Evolutionary conservation across 2,113 vertebrate genomes (phyloP), one percentile per base, ranked within the genome.

Genomic region (Phocoena sinus): DNA sequence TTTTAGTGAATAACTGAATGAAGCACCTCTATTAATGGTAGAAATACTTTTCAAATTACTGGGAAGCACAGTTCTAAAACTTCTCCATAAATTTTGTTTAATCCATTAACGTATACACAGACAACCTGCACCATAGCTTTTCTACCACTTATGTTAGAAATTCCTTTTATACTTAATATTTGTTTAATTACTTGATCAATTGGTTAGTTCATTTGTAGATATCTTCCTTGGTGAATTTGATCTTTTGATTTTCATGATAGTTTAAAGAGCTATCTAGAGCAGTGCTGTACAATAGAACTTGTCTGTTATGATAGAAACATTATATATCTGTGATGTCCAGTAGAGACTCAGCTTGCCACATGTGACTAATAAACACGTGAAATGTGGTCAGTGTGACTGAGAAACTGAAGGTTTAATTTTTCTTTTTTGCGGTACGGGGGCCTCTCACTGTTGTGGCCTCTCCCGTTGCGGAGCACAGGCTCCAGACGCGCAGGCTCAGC

Each of bases 41-140:
- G 62, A 82, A 79, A 86, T 94, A 87, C 3, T 80, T 95, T 94
- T 81, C 63, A 95, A 77, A 81, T 74, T 97, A 8, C 33, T 92
- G 31, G 47, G 47, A 80, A 96, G 89, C 79, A 41, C 20, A 92
- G 11, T 88, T 97, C 28, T 97, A 71, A 94, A 92, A 58, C 93
- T 82, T 96, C 53, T 65, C 56, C n/a, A 14, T 91, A 76, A 58
- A 38, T 76, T 92, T 81, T 89, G 9, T 92, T 94, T 95, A 94
- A 68, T 89, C 38, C n/a, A 56, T 74, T 95, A 53, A 77, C 70
- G 31, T 88, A 25, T 80, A 41, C 15, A 53, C 33, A 65, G 10
- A 50, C 68, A 79, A 88, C 44, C 67, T 88, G 33, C 44, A 82
- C 62, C n/a, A 70, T 58, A 88, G 28, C 20, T 81, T 94, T 94